These are phyloP conservation scores for Notolepis coatsorum DNA, from an alignment of 2,797 vertebrate species.

Conservation along the genomic window DNA sequence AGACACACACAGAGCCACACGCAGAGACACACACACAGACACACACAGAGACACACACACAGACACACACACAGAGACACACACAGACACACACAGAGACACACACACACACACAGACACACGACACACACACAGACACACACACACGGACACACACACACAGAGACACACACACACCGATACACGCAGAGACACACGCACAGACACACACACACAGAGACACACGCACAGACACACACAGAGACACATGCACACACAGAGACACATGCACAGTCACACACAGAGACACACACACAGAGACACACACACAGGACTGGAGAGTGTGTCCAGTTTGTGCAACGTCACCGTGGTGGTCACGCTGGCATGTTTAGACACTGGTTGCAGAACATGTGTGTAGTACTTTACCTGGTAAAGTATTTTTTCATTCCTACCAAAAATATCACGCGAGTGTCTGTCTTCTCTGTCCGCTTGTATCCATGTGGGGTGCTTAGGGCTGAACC, in stretches of 20 bases:
- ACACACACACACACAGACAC: neutral
- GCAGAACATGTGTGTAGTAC: too few species aligned
- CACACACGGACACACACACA: too few species aligned
- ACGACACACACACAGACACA: neutral
- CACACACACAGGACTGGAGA: neutral
- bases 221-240: neutral
- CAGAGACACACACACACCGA: too few species aligned
- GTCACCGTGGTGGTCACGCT: slow-evolving; percentile 1
- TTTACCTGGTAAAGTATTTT: neutral
- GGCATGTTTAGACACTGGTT: neutral
- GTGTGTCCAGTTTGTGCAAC: neutral
- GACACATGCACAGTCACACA: neutral
- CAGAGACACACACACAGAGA: neutral
- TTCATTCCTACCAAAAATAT: neutral
- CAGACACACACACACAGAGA: neutral
- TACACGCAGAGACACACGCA: neutral
- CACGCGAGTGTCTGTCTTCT: neutral
- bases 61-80: neutral
- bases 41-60: neutral
- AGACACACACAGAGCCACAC: too few species aligned
- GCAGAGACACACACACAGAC: neutral
- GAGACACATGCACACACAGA: neutral
- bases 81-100: too few species aligned
- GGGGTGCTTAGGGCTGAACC: too few species aligned
- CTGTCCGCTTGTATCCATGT: too few species aligned